These are phyloP conservation scores for Hybos culiciformis DNA, from an alignment of 2,888 invertebrate species.

Conservation along the genomic window DNA sequence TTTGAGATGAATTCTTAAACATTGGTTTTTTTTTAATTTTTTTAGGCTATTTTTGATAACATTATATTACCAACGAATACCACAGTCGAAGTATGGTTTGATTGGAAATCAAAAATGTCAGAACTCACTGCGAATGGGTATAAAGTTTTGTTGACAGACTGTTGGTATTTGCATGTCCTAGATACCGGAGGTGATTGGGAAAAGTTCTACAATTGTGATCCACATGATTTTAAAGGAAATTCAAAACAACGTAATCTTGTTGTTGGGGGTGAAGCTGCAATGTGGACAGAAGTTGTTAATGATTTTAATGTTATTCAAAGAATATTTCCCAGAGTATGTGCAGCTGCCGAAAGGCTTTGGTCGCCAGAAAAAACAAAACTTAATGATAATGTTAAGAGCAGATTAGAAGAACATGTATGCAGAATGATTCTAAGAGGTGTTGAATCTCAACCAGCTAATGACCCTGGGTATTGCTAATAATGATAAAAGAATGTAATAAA, in stretches of 20 bases:
- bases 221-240: slow-evolving; percentile 41
- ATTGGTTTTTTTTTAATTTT: neutral
- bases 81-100: slow-evolving; percentile 74
- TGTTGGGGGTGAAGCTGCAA: slow-evolving; percentile 84
- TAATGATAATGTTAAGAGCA: slow-evolving; percentile 37
- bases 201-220: slow-evolving; percentile 56
- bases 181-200: slow-evolving; percentile 53
- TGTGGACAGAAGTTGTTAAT: slow-evolving; percentile 85
- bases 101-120: slow-evolving; percentile 16
- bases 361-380: slow-evolving; percentile 27
- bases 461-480: too few species aligned
- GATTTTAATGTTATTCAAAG: slow-evolving; percentile 42
- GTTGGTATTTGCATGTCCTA: slow-evolving; percentile 69
- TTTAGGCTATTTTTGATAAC: slow-evolving; percentile 20
- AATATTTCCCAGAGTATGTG: slow-evolving; percentile 77
- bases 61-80: slow-evolving; percentile 47
- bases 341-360: slow-evolving; percentile 80
- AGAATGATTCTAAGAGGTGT: slow-evolving; percentile 50
- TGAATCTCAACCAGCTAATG: too few species aligned
- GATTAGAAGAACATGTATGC: slow-evolving; percentile 59
- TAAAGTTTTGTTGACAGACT: slow-evolving; percentile 57
- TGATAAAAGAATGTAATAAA: too few species aligned
- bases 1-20: neutral
- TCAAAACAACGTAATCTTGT: slow-evolving; percentile 47
- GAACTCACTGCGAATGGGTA: slow-evolving; percentile 49